A percentile compares a stretch with the other conserved stretches of the same genome.
phyloP scores from a whole-genome alignment of 2,888 invertebrate species.

The Epiblema foenella region DNA sequence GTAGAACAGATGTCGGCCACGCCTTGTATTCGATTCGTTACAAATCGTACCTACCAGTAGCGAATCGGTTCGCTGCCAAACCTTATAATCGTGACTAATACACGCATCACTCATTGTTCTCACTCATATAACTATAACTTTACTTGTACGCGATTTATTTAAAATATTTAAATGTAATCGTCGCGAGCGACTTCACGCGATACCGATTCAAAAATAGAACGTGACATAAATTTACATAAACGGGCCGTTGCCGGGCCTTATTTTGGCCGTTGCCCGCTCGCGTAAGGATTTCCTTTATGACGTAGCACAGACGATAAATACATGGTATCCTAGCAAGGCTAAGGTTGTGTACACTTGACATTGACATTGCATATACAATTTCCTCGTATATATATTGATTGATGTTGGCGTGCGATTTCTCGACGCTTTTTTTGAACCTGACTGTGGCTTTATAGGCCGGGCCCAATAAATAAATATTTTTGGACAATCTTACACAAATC shows the following conservation, averaged over 20 bases:
- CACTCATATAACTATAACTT: slow-evolving; percentile 49
- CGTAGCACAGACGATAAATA: slow-evolving; percentile 31
- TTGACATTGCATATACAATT: slow-evolving; percentile 44
- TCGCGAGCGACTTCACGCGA: slow-evolving; percentile 68
- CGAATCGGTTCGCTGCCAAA: slow-evolving; percentile 36
- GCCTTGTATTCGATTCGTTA: slow-evolving; percentile 34
- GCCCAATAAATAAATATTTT: no score
- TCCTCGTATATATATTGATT: slow-evolving; percentile 30
- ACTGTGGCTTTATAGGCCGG: no score
- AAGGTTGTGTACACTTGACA: slow-evolving; percentile 41
- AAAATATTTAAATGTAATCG: slow-evolving; percentile 59
- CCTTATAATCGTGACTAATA: slow-evolving; percentile 37
- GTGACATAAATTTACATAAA: slow-evolving; percentile 82
- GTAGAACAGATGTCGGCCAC: slow-evolving; percentile 36
- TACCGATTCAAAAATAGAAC: slow-evolving; percentile 73
- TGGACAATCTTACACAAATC: no score
- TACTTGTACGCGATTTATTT: slow-evolving; percentile 53
- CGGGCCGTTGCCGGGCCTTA: slow-evolving; percentile 74
- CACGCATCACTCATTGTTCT: slow-evolving; percentile 33
- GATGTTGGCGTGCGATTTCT: slow-evolving; percentile 23
- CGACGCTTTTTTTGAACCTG: no score
- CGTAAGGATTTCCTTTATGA: slow-evolving; percentile 46
- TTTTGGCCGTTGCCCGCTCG: slow-evolving; percentile 66
- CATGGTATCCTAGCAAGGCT: slow-evolving; percentile 36
- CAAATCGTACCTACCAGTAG: slow-evolving; percentile 27